Evolutionary conservation across 2,888 invertebrate species (phyloP).

Genomic region (Philonicus albiceps): DNA sequence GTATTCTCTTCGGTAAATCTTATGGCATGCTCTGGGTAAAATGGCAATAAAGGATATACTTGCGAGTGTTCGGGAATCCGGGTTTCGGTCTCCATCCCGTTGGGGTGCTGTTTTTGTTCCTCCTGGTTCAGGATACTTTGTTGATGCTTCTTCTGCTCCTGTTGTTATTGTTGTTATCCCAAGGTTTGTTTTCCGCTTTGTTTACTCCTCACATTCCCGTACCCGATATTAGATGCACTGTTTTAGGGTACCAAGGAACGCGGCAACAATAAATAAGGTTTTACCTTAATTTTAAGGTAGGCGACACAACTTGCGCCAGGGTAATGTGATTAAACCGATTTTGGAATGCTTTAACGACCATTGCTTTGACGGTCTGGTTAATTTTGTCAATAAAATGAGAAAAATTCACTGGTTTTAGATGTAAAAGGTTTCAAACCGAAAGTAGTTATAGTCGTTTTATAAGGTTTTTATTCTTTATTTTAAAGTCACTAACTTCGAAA

Average conservation of each 20-base stretch:
- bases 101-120: not conserved
- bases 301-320: not conserved
- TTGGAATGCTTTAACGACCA: not conserved
- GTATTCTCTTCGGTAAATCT: not conserved
- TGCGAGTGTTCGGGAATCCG: not conserved
- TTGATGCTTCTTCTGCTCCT: not conserved
- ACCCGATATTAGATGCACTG: not conserved
- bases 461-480: too few species aligned
- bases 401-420: not conserved
- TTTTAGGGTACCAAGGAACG: not conserved
- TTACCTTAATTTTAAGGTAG: not conserved
- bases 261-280: not conserved
- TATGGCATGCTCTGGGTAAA: slow-evolving; percentile 6
- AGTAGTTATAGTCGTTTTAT: not conserved
- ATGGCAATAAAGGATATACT: not conserved
- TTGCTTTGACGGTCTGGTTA: not conserved
- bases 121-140: not conserved
- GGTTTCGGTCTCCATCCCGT: not conserved
- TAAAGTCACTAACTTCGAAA: too few species aligned
- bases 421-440: not conserved
- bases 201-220: not conserved
- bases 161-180: not conserved
- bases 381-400: not conserved
- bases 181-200: slow-evolving; percentile 26
- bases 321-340: not conserved